Evolutionary conservation across 2,113 vertebrate species (phyloP), one percentile per base, ranked within the genome.

Genomic region (Tamias sibiricus): DNA sequence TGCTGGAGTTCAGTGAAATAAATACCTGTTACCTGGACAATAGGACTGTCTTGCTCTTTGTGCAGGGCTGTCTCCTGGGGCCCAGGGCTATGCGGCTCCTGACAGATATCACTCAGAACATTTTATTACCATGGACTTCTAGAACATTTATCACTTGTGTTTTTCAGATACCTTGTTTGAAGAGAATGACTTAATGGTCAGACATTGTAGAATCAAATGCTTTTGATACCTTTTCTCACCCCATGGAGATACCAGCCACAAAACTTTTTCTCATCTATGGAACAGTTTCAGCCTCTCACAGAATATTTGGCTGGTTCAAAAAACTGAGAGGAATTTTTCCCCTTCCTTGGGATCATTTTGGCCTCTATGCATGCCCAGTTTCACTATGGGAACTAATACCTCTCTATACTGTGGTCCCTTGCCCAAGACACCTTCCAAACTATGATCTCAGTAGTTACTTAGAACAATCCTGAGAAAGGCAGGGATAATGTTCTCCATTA

Each of bases 1-100:
- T 28, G 30, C 69, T 83, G 44, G 28, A 91, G 35, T 93, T 86
- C 42, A 72, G 28, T 72, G 71, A 84, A 83, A 90, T 86, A 91
- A 86, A 90, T n/a, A 59, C 32, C 35, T 77, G 37, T 83, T 94
- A 44, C 54, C 69, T 52, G 66, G 52, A 83, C 62, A 82, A 49
- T 47, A 44, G 47, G n/a, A 49, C 44, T 81, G 47, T 64, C 42
- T 85, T 91, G 75, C 62, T 84, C 35, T 64, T 6, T 12, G 66
- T 69, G 49, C 16, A 13, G 40, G 32, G 75, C 44, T 26, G 1
- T 40, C 44, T 90, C 44, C 40, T 49, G 44, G 57, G 74, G n/a
- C 80, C 49, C 6, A 71, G 20, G 35, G 83, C 47, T 74, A 44
- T 20, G 26, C 0, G 8, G 37, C n/a, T 80, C 26, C 42, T 69